Percentiles rank a stretch among this genome's conserved stretches.
These are phyloP conservation scores for Bufo gargarizans DNA, from an alignment of 2,113 vertebrate genomes.

Conservation along the genomic window DNA sequence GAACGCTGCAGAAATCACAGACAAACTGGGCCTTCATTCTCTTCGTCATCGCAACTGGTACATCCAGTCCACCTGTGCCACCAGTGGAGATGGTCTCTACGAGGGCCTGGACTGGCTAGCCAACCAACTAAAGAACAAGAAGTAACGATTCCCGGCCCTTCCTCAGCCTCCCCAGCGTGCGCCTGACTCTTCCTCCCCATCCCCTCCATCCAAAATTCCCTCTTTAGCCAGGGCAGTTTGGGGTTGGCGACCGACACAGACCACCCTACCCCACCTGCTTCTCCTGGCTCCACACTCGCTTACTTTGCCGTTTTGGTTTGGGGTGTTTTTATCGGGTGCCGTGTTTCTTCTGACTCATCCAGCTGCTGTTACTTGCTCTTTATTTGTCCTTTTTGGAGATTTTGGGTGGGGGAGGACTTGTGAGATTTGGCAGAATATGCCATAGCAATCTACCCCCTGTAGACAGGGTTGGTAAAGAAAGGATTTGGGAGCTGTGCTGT, in stretches of 20 bases:
- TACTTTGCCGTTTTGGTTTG: slow-evolving; percentile 52
- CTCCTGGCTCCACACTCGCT: slow-evolving; percentile 56
- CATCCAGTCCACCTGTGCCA: slow-evolving; percentile 97
- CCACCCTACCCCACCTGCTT: slow-evolving; percentile 47
- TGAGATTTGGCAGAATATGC: slow-evolving; percentile 45
- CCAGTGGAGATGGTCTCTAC: slow-evolving; percentile 92
- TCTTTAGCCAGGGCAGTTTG: slow-evolving; percentile 52
- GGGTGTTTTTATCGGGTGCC: slow-evolving; percentile 53
- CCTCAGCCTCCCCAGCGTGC: slow-evolving; percentile 53
- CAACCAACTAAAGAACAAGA: slow-evolving; percentile 98
- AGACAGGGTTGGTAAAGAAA: slow-evolving; percentile 49
- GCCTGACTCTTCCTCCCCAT: slow-evolving; percentile 56
- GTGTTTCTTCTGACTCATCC: slow-evolving; percentile 53
- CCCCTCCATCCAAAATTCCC: slow-evolving; percentile 26
- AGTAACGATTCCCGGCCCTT: slow-evolving; percentile 75
- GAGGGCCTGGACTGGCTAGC: slow-evolving; percentile 97
- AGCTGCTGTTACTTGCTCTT: slow-evolving; percentile 54
- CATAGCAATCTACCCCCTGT: slow-evolving; percentile 52
- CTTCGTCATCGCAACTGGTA: slow-evolving; percentile 96
- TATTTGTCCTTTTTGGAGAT: slow-evolving; percentile 45
- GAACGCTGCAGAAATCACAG: slow-evolving; percentile 95
- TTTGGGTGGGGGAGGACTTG: slow-evolving; percentile 46
- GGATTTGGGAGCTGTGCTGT: slow-evolving; percentile 51
- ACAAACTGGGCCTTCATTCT: slow-evolving; percentile 95
- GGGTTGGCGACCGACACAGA: slow-evolving; percentile 44